These are phyloP conservation scores for Beris chalybata DNA, from an alignment of 2,888 invertebrate species.

Conservation along the genomic window DNA sequence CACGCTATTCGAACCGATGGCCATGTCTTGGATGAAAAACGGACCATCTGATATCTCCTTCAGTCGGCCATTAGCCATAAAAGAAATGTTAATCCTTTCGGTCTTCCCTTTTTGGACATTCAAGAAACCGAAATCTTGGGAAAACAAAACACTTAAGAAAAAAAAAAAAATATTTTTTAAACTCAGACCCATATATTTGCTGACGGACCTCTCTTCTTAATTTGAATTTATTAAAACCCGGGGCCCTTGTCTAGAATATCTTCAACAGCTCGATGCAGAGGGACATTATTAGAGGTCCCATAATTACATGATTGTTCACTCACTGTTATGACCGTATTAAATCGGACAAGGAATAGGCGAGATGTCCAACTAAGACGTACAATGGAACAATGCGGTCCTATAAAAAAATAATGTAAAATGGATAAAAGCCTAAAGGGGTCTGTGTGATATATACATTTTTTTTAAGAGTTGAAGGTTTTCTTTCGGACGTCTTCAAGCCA, in stretches of 20 bases:
- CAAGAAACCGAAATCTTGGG: slow-evolving; percentile 14
- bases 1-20: not conserved
- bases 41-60: slow-evolving; percentile 27
- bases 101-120: not conserved
- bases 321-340: slow-evolving; percentile 44
- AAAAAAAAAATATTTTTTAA: not conserved
- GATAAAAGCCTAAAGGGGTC: slow-evolving; percentile 21
- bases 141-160: slow-evolving; percentile 23
- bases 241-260: not conserved
- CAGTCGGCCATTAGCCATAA: slow-evolving; percentile 7
- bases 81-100: not conserved
- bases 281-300: slow-evolving; percentile 21
- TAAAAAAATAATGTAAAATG: slow-evolving; percentile 10
- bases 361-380: slow-evolving; percentile 54
- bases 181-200: not conserved
- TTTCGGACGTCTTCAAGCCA: not conserved
- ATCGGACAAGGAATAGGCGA: slow-evolving; percentile 49
- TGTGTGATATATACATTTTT: not conserved
- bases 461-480: not conserved
- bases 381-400: slow-evolving; percentile 41
- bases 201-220: slow-evolving; percentile 17
- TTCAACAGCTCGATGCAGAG: not conserved
- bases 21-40: not conserved
- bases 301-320: slow-evolving; percentile 35
- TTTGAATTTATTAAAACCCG: slow-evolving; percentile 29